A percentile compares a stretch with the other conserved stretches of the same genome.
Evolutionary conservation across 2,113 vertebrate genomes (phyloP).

Genomic region (Cyrtonyx montezumae): DNA sequence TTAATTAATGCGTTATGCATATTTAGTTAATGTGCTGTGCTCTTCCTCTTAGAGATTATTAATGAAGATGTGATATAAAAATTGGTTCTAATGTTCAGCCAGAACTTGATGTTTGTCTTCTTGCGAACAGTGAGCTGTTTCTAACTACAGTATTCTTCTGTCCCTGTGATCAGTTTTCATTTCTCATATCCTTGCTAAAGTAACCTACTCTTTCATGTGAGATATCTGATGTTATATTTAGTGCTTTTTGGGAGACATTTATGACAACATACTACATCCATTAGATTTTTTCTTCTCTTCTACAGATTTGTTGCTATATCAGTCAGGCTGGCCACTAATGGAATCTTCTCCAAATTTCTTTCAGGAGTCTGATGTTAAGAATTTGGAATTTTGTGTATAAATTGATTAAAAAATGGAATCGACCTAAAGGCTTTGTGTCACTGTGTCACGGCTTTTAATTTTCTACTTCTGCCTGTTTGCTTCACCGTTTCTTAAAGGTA

Average conservation of each 20-base stretch:
- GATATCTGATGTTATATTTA: neutral
- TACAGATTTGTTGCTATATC: neutral
- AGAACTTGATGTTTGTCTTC: neutral
- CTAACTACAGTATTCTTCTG: neutral
- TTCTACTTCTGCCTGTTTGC: neutral
- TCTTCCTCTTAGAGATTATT: neutral
- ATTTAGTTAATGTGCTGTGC: neutral
- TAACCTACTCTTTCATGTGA: neutral
- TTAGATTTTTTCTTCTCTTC: neutral
- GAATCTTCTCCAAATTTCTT: neutral
- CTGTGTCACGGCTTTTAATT: neutral
- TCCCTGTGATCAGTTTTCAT: neutral
- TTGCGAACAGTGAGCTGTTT: neutral
- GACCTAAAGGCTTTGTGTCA: neutral
- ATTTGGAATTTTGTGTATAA: neutral
- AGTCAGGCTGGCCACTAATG: neutral
- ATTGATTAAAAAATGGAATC: neutral
- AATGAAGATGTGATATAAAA: neutral
- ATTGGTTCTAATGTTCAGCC: neutral
- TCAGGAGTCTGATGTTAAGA: neutral
- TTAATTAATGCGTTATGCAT: neutral
- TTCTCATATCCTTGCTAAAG: neutral
- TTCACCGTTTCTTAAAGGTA: neutral
- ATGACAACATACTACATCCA: neutral
- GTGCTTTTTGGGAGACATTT: neutral